Evolutionary conservation across 2,797 vertebrate species (phyloP).

Genomic region (Pantherophis alleghaniensis): DNA sequence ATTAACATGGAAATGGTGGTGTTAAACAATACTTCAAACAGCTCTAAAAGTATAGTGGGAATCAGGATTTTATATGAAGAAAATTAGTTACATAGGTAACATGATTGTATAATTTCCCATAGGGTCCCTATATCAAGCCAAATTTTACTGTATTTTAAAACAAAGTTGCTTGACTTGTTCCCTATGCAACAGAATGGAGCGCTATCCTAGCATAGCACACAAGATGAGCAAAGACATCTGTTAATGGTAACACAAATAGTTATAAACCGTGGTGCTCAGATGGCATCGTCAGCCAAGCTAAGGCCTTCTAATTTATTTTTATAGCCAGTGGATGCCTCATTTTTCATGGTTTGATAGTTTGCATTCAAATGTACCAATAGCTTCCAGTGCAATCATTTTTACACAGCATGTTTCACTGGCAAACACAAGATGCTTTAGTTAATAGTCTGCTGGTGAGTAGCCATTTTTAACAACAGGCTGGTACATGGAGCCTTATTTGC

Average conservation of each 20-base stretch:
- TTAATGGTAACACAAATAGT: slow-evolving; percentile 75
- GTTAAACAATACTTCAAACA: slow-evolving; percentile 79
- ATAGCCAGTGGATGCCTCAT: slow-evolving; percentile 71
- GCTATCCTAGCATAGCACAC: slow-evolving; percentile 64
- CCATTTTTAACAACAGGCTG: slow-evolving; percentile 59
- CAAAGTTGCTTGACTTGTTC: slow-evolving; percentile 71
- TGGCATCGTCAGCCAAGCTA: slow-evolving; percentile 68
- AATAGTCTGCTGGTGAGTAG: slow-evolving; percentile 56
- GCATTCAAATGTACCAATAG: slow-evolving; percentile 75
- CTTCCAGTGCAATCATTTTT: slow-evolving; percentile 69
- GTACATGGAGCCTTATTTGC: slow-evolving; percentile 15
- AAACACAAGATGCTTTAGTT: slow-evolving; percentile 57
- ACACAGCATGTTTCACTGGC: slow-evolving; percentile 62
- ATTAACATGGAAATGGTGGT: slow-evolving; percentile 79
- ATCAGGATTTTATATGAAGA: slow-evolving; percentile 72
- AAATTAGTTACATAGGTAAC: slow-evolving; percentile 79
- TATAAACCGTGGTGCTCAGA: slow-evolving; percentile 73
- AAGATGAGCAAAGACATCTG: slow-evolving; percentile 73
- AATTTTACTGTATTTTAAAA: slow-evolving; percentile 74
- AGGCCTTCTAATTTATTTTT: slow-evolving; percentile 77
- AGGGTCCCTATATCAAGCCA: slow-evolving; percentile 68
- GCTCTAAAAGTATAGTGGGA: slow-evolving; percentile 68
- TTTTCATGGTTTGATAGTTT: slow-evolving; percentile 76
- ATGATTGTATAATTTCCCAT: slow-evolving; percentile 76
- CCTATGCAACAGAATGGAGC: slow-evolving; percentile 66